Percentiles rank a stretch among this genome's conserved stretches.
Conservation (phyloP, 2,888 invertebrate genomes). For the Metacarcinus magister region DNA sequence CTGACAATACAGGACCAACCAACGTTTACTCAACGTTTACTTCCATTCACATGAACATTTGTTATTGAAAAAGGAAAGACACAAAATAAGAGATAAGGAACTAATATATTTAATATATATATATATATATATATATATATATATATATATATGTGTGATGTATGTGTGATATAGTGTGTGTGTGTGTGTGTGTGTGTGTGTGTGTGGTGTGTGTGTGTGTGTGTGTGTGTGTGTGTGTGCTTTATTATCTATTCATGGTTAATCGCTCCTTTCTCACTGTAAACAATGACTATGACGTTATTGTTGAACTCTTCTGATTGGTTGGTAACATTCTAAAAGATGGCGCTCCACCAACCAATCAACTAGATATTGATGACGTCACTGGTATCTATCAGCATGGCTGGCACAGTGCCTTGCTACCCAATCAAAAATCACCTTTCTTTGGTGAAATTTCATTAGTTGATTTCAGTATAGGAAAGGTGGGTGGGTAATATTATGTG, state of each 20-base stretch:
- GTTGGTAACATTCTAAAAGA: background rate
- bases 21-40: too few relatives aligned
- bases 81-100: too few relatives aligned
- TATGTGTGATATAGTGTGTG: background rate
- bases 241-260: background rate
- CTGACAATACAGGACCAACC: too few relatives aligned
- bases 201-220: background rate
- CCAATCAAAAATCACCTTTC: background rate
- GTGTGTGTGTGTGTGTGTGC: background rate
- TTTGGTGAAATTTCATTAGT: slow-evolving; percentile 10
- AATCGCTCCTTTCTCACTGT: too few relatives aligned
- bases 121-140: too few relatives aligned
- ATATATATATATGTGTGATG: too few relatives aligned
- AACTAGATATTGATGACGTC: background rate
- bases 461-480: background rate
- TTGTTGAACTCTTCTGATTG: background rate
- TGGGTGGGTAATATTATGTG: background rate
- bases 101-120: too few relatives aligned
- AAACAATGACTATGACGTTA: background rate
- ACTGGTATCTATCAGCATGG: background rate
- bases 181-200: background rate
- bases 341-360: background rate
- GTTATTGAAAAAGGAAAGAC: too few relatives aligned
- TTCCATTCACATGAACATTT: too few relatives aligned
- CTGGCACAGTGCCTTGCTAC: background rate